Evolutionary conservation across 1,140 invertebrate species (phyloP), one percentile per base, ranked within the genome.

Genomic region (Pseudomyrmex gracilis): DNA sequence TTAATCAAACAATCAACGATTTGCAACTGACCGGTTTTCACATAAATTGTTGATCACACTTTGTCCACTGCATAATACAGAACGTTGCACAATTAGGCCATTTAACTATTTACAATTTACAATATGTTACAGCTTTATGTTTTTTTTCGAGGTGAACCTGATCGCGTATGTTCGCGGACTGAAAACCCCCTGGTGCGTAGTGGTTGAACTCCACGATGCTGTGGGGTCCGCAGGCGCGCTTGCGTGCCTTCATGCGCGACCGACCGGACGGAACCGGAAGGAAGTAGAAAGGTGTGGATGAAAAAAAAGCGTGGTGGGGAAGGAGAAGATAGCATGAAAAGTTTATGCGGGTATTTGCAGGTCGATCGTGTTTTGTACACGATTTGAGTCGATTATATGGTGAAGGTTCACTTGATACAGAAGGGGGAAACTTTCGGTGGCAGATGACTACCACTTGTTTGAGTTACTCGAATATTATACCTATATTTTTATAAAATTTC

Each of bases 221-320:
- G 49, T 88, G 76, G 80, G 77, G 84, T 85, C 85, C 60, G 73
- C 76, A 76, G 51, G 73, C 87, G 84, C 86, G 84, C 85, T 89
- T 88, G 83, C 78, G 76, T 82, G 89, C 86, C 91, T 77, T 92
- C 91, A 92, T 91, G 92, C 91, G 92, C 88, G 86, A 92, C 91
- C 87, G 84, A 88, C 89, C 87, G 89, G 84, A 93, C 88, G 89
- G 90, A 93, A 93, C 93, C 93, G 94, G 94, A 94, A 94, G 94
- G 94, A 94, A 94, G 88, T 93, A 87, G 90, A 90, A 89, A 90
- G 89, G 90, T 89, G 83, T 86, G 87, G 86, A 90, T 91, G 66
- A 87, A 85, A 86, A 90, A 86, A 85, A 58, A 49, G 15, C 34
- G 2, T 24, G 10, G 43, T 83, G 71, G 85, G 84, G 83, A 84